A percentile compares a stretch with the other conserved stretches of the same genome.
These are phyloP conservation scores for Rhizomys pruinosus DNA, from an alignment of 2,113 vertebrate genomes.

Conservation along the genomic window DNA sequence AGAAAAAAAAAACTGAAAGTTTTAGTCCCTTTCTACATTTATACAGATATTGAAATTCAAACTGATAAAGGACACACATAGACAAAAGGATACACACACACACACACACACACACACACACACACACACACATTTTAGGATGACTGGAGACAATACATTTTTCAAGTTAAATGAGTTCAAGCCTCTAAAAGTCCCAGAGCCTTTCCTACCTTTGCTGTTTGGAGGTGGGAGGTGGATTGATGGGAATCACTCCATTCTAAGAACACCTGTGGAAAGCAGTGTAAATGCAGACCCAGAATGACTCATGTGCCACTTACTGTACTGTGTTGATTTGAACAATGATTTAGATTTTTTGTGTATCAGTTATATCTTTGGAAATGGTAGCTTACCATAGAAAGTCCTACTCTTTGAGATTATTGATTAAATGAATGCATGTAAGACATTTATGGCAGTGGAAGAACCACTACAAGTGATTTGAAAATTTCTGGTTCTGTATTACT, in stretches of 20 bases:
- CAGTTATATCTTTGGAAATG: background rate
- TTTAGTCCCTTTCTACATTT: background rate
- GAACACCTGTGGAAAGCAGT: background rate
- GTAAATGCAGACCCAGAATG: no score
- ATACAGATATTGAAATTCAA: background rate
- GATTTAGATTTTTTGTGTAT: background rate
- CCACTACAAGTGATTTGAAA: background rate
- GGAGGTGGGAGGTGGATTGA: background rate
- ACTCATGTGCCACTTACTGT: no score
- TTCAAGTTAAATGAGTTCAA: background rate
- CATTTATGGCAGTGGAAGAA: background rate
- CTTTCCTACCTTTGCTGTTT: background rate
- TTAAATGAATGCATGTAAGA: background rate
- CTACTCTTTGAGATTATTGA: background rate
- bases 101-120: no score
- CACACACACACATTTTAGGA: background rate
- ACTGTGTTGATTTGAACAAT: background rate
- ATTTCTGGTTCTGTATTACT: background rate
- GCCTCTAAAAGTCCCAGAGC: background rate
- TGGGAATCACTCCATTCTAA: background rate
- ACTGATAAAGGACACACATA: background rate
- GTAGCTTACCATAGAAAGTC: background rate
- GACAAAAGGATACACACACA: background rate
- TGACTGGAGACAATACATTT: background rate
- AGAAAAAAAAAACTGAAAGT: background rate